Evolutionary conservation across 2,888 invertebrate species (phyloP), one percentile per base, ranked within the genome.

Genomic region (Drosophila birchii): DNA sequence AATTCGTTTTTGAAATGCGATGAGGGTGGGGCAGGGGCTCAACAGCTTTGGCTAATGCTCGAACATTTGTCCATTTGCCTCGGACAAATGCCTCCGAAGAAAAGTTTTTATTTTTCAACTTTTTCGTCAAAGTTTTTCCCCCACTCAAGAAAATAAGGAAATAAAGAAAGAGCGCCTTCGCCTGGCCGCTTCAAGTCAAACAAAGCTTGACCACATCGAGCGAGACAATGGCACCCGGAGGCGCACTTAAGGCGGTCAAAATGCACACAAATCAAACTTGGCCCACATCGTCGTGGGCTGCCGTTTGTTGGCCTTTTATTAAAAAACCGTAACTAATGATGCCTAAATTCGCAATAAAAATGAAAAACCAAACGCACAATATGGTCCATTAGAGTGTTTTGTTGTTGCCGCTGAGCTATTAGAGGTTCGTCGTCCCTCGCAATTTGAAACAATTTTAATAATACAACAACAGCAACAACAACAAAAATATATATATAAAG

Each of bases 371-470:
- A 79, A 76, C 78, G 86, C 86, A 88, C 89, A 86, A 86, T 90
- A 86, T 86, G 86, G 87, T 90, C 86, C 90, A 86, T 90, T 86
- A 90, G 89, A 84, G 78, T 60, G 78, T 75, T 86, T 76, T 79
- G 41, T 47, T 55, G 29, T 12, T 12, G 12, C 18, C 32, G n/a
- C 29, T 49, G 84, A 69, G 84, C 83, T 72, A 86, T 86, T 86
- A 89, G 80, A 73, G 74, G 59, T 56, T 53, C 73, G 53, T 53
- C 73, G 47, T 57, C 56, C 54, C 67, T 62, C 74, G 81, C 89
- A 88, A 90, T 86, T 86, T 84, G 78, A 90, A 86, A 86, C 90
- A 86, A 90, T 90, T 86, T 86, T 88, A 90, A 88, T 90, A 86
- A 83, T 79, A 89, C 82, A 75, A 51, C 61, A 57, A 69, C 36